A percentile compares a stretch with the other conserved stretches of the same genome.
Evolutionary conservation across 2,888 invertebrate species (phyloP).

Genomic region (Drosophila nigricruria): DNA sequence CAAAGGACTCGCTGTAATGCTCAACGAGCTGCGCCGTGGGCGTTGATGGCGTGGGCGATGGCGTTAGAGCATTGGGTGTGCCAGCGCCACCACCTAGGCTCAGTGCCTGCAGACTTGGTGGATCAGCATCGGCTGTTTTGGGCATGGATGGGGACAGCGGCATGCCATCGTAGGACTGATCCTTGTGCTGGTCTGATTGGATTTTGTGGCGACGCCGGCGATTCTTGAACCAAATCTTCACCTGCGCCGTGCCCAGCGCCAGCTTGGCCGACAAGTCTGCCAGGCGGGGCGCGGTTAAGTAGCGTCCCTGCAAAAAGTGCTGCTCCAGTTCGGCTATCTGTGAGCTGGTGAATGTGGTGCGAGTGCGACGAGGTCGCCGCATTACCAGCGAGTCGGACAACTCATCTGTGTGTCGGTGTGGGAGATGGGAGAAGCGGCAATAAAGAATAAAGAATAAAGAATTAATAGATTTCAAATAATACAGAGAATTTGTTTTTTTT

Average conservation of each 20-base stretch:
- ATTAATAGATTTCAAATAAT: neutral
- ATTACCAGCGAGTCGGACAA: constrained; percentile 73
- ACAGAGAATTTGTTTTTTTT: no score
- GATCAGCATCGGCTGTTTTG: constrained; percentile 55
- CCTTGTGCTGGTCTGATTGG: constrained; percentile 71
- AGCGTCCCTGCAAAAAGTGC: constrained; percentile 75
- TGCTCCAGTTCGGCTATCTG: constrained; percentile 78
- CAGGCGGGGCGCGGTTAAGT: constrained; percentile 72
- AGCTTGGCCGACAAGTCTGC: constrained; percentile 74
- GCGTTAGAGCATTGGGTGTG: constrained; percentile 64
- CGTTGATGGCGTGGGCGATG: constrained; percentile 70
- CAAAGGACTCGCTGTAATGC: constrained; percentile 64
- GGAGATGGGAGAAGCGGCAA: neutral
- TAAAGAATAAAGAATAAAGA: neutral
- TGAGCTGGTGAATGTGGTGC: constrained; percentile 78
- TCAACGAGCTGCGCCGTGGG: constrained; percentile 62
- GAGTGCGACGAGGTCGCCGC: constrained; percentile 76
- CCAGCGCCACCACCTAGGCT: constrained; percentile 53
- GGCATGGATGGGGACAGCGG: constrained; percentile 66
- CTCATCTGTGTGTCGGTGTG: constrained; percentile 54
- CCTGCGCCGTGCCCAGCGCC: constrained; percentile 72
- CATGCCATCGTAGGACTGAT: constrained; percentile 70
- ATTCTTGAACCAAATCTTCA: constrained; percentile 82
- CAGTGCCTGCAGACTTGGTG: constrained; percentile 67
- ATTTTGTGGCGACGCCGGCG: constrained; percentile 79